Evolutionary conservation across 2,113 vertebrate genomes (phyloP).

Genomic region (Chloropsis hardwickii): DNA sequence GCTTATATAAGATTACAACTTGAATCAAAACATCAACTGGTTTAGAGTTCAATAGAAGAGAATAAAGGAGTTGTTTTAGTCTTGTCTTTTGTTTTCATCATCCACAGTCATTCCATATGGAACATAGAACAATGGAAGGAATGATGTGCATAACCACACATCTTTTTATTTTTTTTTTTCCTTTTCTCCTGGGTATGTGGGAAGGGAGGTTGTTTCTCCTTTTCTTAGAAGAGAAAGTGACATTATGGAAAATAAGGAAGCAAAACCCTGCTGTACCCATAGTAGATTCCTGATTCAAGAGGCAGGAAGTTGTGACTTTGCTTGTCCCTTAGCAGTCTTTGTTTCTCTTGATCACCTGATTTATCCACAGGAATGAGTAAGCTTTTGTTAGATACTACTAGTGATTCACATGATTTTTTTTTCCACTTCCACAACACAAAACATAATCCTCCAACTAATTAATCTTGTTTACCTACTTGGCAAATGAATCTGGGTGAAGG

Average conservation of each 20-base stretch:
- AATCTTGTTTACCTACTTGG: not conserved
- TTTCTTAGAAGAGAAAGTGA: not conserved
- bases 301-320: not conserved
- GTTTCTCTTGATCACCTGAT: not conserved
- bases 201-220: not conserved
- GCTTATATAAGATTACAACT: not conserved
- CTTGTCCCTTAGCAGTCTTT: not conserved
- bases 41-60: not conserved
- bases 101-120: not conserved
- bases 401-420: not conserved
- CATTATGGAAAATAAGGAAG: not conserved
- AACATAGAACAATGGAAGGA: not conserved
- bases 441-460: not conserved
- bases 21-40: not conserved
- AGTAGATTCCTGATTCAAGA: not conserved
- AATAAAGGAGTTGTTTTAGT: not conserved
- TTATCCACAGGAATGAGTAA: not conserved
- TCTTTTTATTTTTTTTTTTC: not conserved
- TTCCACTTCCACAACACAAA: not conserved
- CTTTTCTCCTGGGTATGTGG: rapidly evolving
- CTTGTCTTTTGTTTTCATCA: not conserved
- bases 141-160: not conserved
- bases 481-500: not conserved
- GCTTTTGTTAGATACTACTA: not conserved
- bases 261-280: not conserved